phyloP scores from a whole-genome alignment of 2,797 vertebrate species.

The Sebastes hubbsi region DNA sequence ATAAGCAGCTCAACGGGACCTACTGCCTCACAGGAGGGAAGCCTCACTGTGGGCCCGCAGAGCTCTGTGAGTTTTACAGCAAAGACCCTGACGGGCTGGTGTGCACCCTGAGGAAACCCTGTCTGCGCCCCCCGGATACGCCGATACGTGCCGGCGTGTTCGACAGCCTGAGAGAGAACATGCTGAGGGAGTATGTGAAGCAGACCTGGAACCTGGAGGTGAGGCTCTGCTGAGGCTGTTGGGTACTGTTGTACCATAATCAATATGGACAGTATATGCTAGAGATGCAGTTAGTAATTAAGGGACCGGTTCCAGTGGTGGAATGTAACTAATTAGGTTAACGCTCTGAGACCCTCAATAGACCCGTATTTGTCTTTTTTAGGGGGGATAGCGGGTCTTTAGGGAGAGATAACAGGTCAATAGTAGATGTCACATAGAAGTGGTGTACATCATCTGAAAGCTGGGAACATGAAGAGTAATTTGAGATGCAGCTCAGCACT shows the following conservation, averaged over 20 bases:
- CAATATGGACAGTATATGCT: background rate
- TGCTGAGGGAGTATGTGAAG: constrained; percentile 93
- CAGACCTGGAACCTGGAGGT: constrained; percentile 97
- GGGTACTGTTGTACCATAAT: background rate
- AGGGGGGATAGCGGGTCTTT: too few relatives aligned
- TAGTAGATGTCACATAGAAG: too few relatives aligned
- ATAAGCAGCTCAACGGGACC: constrained; percentile 94
- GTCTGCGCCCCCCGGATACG: constrained; percentile 85
- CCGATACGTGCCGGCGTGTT: constrained; percentile 86
- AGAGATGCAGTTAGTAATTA: background rate
- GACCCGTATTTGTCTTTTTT: too few relatives aligned
- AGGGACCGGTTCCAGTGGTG: background rate
- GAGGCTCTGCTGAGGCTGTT: constrained; percentile 36
- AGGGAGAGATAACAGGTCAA: too few relatives aligned
- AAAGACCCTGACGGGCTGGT: constrained; percentile 92
- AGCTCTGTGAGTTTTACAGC: constrained; percentile 96
- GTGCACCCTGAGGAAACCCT: constrained; percentile 89
- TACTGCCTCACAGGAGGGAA: constrained; percentile 91
- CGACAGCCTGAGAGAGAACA: constrained; percentile 91
- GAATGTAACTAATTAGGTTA: background rate
- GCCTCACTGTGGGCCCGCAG: constrained; percentile 92
- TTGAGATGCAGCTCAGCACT: too few relatives aligned
- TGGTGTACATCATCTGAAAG: too few relatives aligned
- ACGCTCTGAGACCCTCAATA: too few relatives aligned
- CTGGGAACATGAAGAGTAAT: too few relatives aligned